These are phyloP conservation scores for Percopsis omiscomaycus DNA, from an alignment of 2,797 vertebrate genomes.

Conservation along the genomic window DNA sequence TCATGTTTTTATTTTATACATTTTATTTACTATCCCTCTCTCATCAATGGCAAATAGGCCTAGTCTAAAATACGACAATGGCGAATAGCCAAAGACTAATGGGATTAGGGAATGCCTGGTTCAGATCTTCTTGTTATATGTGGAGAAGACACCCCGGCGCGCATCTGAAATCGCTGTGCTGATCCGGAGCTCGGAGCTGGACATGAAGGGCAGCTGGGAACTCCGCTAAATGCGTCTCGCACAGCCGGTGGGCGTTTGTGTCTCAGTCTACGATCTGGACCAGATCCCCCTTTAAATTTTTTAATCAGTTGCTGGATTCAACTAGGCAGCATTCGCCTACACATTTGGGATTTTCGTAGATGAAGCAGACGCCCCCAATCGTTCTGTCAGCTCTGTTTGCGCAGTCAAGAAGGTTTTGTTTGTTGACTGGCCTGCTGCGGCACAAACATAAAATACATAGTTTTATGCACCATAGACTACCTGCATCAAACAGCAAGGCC, in stretches of 20 bases:
- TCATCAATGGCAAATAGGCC: slow-evolving; percentile 9
- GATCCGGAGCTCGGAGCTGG: slow-evolving; percentile 56
- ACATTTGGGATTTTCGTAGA: background rate
- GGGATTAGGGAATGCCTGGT: slow-evolving; percentile 45
- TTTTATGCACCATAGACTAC: slow-evolving; percentile 27
- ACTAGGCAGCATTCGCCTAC: no score
- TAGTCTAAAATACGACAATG: slow-evolving; percentile 11
- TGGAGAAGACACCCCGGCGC: slow-evolving; percentile 58
- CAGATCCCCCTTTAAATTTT: slow-evolving; percentile 23
- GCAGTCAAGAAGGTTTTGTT: slow-evolving; percentile 15
- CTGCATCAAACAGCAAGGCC: slow-evolving; percentile 6
- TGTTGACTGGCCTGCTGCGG: background rate
- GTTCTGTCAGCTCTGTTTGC: slow-evolving; percentile 3
- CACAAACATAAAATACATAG: slow-evolving; percentile 10
- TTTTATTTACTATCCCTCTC: no score
- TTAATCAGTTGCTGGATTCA: background rate
- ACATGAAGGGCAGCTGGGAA: slow-evolving; percentile 57
- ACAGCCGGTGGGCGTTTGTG: slow-evolving; percentile 30
- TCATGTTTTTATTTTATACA: no score
- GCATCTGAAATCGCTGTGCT: slow-evolving; percentile 63
- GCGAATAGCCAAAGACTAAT: slow-evolving; percentile 53
- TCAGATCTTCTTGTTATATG: slow-evolving; percentile 44
- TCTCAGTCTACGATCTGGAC: slow-evolving; percentile 19
- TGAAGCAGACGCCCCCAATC: background rate
- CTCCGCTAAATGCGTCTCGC: slow-evolving; percentile 52